Conservation (phyloP, 2,113 vertebrate genomes). For the Illadopsis cleaveri region DNA sequence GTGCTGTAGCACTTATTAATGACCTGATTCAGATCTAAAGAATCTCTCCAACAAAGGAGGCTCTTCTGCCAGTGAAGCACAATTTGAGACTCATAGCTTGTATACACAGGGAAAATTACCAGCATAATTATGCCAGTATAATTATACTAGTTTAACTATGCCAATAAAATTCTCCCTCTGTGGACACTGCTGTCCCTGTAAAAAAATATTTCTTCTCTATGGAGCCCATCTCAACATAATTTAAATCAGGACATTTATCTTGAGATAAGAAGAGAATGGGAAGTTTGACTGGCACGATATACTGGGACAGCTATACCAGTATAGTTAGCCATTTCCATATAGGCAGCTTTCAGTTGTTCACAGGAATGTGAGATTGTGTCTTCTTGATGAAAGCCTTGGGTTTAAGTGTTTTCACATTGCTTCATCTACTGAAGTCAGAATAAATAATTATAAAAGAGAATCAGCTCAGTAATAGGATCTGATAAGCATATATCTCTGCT, state of each 20-base stretch:
- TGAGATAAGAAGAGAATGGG: not conserved
- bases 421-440: constrained; percentile 68
- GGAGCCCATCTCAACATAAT: not conserved
- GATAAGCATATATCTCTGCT: constrained; percentile 68
- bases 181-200: constrained; percentile 7
- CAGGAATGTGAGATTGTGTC: constrained; percentile 38
- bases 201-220: not conserved
- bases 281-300: not conserved
- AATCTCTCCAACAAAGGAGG: constrained; percentile 51
- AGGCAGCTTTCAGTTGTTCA: constrained; percentile 14
- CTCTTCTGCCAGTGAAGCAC: constrained; percentile 56
- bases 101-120: constrained; percentile 62
- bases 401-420: constrained; percentile 63
- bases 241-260: constrained; percentile 31
- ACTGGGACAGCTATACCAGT: not conserved
- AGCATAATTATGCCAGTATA: constrained; percentile 44
- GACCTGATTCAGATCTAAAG: constrained; percentile 63
- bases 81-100: constrained; percentile 60
- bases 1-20: constrained; percentile 48
- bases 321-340: not conserved
- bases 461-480: constrained; percentile 60
- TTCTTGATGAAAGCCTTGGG: constrained; percentile 48
- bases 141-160: constrained; percentile 44
- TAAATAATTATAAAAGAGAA: constrained; percentile 60
- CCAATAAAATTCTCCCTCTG: constrained; percentile 43